phyloP scores from a whole-genome alignment of 2,113 vertebrate genomes.

The Dipodomys merriami region DNA sequence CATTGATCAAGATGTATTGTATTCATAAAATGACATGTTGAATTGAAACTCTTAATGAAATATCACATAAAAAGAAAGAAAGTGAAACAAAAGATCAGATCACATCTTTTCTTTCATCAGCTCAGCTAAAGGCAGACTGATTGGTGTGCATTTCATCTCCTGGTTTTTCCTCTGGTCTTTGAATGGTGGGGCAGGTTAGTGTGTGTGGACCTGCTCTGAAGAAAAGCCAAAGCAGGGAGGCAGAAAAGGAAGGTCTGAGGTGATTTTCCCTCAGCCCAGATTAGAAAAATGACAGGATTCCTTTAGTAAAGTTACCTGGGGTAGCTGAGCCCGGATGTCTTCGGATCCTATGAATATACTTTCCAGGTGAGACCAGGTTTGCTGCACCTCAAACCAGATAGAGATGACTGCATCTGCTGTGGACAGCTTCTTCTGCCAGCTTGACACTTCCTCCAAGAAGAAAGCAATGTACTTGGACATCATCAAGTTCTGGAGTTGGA shows the following conservation, averaged over 20 bases:
- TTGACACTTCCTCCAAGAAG: slow-evolving; percentile 94
- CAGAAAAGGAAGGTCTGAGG: background rate
- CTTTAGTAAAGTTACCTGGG: slow-evolving; percentile 87
- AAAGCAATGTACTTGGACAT: slow-evolving; percentile 93
- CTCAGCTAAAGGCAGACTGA: background rate
- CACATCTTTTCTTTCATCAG: background rate
- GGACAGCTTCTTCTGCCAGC: slow-evolving; percentile 94
- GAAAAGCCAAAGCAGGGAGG: background rate
- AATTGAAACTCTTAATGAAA: no score
- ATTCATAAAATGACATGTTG: no score
- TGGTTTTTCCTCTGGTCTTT: background rate
- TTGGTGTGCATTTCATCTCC: background rate
- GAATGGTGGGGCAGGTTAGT: background rate
- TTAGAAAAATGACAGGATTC: background rate
- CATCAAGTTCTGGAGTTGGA: slow-evolving; percentile 97
- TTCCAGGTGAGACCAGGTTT: slow-evolving; percentile 95
- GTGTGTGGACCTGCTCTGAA: background rate
- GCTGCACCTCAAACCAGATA: slow-evolving; percentile 96
- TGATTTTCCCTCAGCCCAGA: background rate
- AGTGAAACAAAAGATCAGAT: background rate
- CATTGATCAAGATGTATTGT: no score
- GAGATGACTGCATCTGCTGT: slow-evolving; percentile 89
- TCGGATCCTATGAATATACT: slow-evolving; percentile 97
- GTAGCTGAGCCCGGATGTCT: slow-evolving; percentile 95
- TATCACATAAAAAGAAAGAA: background rate